Conservation (phyloP, 2,113 vertebrate species). For the Mus musculus region DNA sequence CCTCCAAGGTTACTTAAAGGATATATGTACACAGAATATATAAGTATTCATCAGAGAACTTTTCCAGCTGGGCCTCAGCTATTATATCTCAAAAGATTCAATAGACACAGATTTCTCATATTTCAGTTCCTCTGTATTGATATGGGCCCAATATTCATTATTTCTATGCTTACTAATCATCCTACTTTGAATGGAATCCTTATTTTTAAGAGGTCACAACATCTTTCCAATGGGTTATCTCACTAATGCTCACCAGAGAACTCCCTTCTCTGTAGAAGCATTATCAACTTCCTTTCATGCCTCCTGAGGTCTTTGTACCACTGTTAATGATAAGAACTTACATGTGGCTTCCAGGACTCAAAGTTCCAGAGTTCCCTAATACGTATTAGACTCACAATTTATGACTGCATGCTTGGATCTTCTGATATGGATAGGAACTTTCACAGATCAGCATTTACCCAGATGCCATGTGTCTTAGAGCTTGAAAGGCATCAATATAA, state of each 20-base stretch:
- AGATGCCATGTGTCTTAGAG: background rate
- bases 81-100: background rate
- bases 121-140: background rate
- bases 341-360: background rate
- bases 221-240: background rate
- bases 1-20: slow-evolving; percentile 48
- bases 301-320: slow-evolving; percentile 11
- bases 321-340: background rate
- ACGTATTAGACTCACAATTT: background rate
- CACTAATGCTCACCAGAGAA: background rate
- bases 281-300: background rate
- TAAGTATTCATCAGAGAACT: slow-evolving; percentile 1
- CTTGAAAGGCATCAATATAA: background rate
- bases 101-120: background rate
- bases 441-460: background rate
- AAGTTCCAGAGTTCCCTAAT: background rate
- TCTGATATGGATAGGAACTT: background rate
- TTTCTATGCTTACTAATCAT: background rate
- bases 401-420: background rate
- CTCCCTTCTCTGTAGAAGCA: background rate
- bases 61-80: slow-evolving; percentile 11
- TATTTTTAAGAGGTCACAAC: background rate
- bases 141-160: background rate
- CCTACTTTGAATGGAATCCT: background rate
- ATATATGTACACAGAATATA: background rate